Conservation (phyloP, 2,797 vertebrate species). For the Podargus strigoides region DNA sequence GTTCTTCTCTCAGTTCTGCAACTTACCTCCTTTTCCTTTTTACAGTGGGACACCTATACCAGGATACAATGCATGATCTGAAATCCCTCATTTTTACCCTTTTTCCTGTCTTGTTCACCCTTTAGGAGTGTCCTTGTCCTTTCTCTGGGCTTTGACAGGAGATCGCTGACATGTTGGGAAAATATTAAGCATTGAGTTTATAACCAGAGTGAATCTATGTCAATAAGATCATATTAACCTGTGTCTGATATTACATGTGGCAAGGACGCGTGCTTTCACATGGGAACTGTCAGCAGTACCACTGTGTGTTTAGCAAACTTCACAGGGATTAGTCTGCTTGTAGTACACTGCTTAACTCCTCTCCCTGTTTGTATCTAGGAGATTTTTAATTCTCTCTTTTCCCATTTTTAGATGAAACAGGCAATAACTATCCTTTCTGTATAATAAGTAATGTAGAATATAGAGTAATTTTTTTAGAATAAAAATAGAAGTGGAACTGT, state of each 20-base stretch:
- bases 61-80: not conserved
- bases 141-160: not conserved
- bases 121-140: not conserved
- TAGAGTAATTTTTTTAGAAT: not conserved
- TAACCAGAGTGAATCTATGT: not conserved
- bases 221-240: not conserved
- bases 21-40: not conserved
- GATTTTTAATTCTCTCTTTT: not conserved
- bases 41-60: not conserved
- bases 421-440: not conserved
- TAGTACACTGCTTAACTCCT: not conserved
- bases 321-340: not conserved
- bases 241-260: not conserved
- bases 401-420: not conserved
- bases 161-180: not conserved
- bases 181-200: not conserved
- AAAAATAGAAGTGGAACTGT: not conserved
- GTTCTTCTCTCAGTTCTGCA: not conserved
- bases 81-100: not conserved
- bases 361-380: not conserved
- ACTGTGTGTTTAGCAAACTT: not conserved
- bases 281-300: not conserved
- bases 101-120: not conserved
- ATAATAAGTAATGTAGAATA: not conserved
- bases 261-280: not conserved